phyloP scores from a whole-genome alignment of 2,888 invertebrate species.

The Brachylomia viminalis region DNA sequence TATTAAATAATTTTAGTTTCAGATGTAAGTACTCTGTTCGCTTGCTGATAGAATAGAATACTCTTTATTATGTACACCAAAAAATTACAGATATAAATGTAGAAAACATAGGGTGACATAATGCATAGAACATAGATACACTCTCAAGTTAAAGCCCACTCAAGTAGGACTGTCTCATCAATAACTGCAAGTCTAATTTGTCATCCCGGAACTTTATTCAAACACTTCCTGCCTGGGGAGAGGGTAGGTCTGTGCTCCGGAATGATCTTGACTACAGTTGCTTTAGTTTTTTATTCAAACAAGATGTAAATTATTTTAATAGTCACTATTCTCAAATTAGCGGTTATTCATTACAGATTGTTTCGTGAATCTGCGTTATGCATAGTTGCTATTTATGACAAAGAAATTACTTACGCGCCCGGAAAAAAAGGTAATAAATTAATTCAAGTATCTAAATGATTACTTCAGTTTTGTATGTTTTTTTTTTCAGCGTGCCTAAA shows the following conservation, averaged over 20 bases:
- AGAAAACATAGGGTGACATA: too few relatives aligned
- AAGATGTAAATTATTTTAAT: background rate
- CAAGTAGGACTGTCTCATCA: background rate
- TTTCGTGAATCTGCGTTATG: background rate
- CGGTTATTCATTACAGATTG: background rate
- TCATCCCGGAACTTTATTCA: background rate
- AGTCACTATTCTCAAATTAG: background rate
- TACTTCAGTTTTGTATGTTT: background rate
- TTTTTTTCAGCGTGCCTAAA: background rate
- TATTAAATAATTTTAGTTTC: background rate
- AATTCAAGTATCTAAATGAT: background rate
- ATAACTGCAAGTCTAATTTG: constrained; percentile 2
- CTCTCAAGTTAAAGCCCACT: background rate
- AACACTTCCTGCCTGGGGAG: background rate
- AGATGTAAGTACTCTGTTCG: background rate
- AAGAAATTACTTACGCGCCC: background rate
- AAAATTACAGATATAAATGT: too few relatives aligned
- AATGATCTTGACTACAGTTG: background rate
- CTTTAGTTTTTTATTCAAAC: background rate
- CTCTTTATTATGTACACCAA: too few relatives aligned
- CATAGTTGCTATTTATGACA: background rate
- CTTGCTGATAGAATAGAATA: background rate
- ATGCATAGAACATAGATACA: constrained; percentile 10
- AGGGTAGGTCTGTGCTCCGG: background rate
- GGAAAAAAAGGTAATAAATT: background rate